Base-by-base conservation (phyloP, 2,113 vertebrate species). In the Glaucomys volans region DNA sequence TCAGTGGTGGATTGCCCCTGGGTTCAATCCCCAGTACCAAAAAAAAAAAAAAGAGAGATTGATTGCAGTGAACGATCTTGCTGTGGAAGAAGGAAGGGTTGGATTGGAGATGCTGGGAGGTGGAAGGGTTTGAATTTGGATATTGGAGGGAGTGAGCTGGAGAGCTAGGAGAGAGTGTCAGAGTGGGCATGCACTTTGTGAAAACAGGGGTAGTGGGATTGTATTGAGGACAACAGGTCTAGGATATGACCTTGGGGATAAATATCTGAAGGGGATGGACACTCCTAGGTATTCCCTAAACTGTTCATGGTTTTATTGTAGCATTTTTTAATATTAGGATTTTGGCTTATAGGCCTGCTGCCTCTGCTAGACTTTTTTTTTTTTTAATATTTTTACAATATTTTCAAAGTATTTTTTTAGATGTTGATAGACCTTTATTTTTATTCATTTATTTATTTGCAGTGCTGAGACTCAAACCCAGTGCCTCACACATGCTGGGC, bases 141-240 rank as follows among this genome's bases (percentile, higher is more conserved):
- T 11, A 0, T 22, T 22, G 5, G 9, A 64, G 35, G 37, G 37
- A 35, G 3, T 11, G 40, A 47, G 47, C 32, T 64, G 20, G 50
- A 22, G 84, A 89, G 72, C 20, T 8, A 30, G 40, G 80, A 52
- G 24, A 4, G 12, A 6, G 59, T 40, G 4, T 24, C n/a, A 26
- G 10, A 28, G 37, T 1, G 59, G 44, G 10, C 1, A n/a, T n/a
- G n/a, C n/a, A 2, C 6, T 5, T n/a, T 8, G 1, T 42, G 30
- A 52, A 8, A 2, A 20, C 16, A 13, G 71, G 30, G 12, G 24
- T 18, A 6, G n/a, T 4, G 17, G 5, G 30, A 11, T 2, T 37
- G 32, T 40, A 20, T 1, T 2, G 20, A 69, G 69, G 44, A 75
- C 44, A 13, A 57, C 20, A 28, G n/a, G 10, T 59, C 14, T 42